These are phyloP conservation scores for Brachycybe producta DNA, from an alignment of 2,888 invertebrate species.

Conservation along the genomic window DNA sequence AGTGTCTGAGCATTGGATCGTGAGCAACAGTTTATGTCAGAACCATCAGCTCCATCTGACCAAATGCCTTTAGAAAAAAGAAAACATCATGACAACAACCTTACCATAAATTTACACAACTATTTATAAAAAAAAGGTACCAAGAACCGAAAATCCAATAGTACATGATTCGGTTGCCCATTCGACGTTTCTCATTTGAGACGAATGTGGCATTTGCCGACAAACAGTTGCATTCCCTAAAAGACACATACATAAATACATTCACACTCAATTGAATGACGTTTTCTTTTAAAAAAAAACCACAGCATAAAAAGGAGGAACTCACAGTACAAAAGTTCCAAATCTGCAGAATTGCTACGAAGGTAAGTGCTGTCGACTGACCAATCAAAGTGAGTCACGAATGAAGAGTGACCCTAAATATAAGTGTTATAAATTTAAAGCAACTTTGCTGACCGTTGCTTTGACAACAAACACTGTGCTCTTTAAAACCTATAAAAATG, in stretches of 20 bases:
- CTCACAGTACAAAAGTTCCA: conserved; percentile 82
- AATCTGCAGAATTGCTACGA: conserved; percentile 78
- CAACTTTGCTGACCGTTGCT: too few species aligned
- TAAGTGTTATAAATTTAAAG: too few species aligned
- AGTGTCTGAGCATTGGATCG: conserved; percentile 50
- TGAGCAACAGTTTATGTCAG: conserved; percentile 67
- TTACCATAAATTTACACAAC: background rate
- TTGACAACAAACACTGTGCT: too few species aligned
- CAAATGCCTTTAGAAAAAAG: conserved; percentile 45
- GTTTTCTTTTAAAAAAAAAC: conserved; percentile 30
- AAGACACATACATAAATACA: conserved; percentile 23
- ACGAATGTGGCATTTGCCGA: conserved; percentile 60
- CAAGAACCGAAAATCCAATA: conserved; percentile 62
- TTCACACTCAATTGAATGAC: conserved; percentile 6
- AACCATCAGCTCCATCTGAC: conserved; percentile 82
- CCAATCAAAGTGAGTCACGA: conserved; percentile 81
- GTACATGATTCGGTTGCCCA: conserved; percentile 73
- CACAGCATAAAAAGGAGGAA: conserved; percentile 39
- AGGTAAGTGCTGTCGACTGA: conserved; percentile 65
- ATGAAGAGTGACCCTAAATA: conserved; percentile 75
- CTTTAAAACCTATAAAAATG: too few species aligned
- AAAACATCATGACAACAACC: background rate
- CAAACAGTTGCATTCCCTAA: conserved; percentile 76
- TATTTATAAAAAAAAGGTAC: too few species aligned
- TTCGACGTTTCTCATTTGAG: conserved; percentile 54